Evolutionary conservation across 2,797 vertebrate genomes (phyloP).

Genomic region (Brotula barbata): DNA sequence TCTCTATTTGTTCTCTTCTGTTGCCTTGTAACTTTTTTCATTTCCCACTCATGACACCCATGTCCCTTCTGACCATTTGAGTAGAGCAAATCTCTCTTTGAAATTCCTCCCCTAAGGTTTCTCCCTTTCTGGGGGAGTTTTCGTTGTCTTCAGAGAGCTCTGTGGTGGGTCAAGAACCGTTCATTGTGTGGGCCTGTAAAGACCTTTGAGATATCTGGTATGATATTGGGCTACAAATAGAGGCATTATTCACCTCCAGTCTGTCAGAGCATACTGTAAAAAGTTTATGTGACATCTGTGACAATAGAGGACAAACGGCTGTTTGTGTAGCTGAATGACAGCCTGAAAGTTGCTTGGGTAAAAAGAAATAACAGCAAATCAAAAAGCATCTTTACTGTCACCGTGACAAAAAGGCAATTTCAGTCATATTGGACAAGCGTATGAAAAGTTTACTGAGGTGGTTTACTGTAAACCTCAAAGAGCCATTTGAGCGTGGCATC

Average conservation of each 20-base stretch:
- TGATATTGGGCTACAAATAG: too few relatives aligned
- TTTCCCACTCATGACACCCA: too few relatives aligned
- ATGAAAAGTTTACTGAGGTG: not conserved
- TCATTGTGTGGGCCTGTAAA: too few relatives aligned
- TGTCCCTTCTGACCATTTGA: too few relatives aligned
- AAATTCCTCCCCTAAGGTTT: too few relatives aligned
- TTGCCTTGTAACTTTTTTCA: too few relatives aligned
- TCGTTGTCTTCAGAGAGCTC: too few relatives aligned
- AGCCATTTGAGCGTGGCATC: not conserved
- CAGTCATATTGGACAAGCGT: not conserved
- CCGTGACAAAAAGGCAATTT: not conserved
- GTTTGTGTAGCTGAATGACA: not conserved
- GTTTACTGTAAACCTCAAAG: not conserved
- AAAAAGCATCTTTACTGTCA: not conserved
- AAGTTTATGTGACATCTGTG: not conserved
- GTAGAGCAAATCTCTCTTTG: too few relatives aligned
- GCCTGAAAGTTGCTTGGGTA: not conserved
- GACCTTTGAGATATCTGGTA: too few relatives aligned
- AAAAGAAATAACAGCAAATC: not conserved
- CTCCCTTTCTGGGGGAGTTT: too few relatives aligned
- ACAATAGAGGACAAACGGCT: conserved; percentile 1
- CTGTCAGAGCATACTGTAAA: not conserved
- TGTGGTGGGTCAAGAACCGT: too few relatives aligned
- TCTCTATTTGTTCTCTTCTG: too few relatives aligned
- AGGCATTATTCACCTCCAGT: not conserved